These are phyloP conservation scores for Falco concolor DNA, from an alignment of 2,797 vertebrate species.

Conservation along the genomic window DNA sequence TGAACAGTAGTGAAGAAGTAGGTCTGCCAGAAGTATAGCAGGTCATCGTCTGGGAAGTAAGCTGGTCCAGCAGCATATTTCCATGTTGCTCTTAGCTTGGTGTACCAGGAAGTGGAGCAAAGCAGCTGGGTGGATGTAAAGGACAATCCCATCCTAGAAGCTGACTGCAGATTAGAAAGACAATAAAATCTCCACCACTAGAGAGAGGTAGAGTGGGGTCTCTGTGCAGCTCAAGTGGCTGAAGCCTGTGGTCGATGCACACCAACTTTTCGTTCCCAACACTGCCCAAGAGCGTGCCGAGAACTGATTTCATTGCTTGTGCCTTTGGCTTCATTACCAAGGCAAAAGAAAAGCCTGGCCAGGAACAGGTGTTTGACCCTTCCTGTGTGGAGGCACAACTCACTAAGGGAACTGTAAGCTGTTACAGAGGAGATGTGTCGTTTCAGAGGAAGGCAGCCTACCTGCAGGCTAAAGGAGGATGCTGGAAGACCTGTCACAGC, in stretches of 20 bases:
- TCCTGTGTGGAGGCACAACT: not conserved
- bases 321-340: not conserved
- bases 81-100: not conserved
- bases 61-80: not conserved
- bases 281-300: not conserved
- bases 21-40: not conserved
- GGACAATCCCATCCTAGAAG: not conserved
- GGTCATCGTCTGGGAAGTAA: not conserved
- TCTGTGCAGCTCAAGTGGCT: not conserved
- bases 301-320: not conserved
- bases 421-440: not conserved
- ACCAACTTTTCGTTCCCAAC: not conserved
- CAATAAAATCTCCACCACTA: not conserved
- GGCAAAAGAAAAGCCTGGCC: not conserved
- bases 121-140: not conserved
- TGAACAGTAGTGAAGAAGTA: not conserved
- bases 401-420: not conserved
- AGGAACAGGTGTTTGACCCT: not conserved
- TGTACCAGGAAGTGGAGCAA: not conserved
- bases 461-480: not conserved
- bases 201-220: not conserved
- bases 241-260: not conserved
- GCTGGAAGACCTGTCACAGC: not conserved
- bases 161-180: not conserved
- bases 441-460: not conserved